phyloP scores from a whole-genome alignment of 2,888 invertebrate genomes.

The Drosophila neutralis region DNA sequence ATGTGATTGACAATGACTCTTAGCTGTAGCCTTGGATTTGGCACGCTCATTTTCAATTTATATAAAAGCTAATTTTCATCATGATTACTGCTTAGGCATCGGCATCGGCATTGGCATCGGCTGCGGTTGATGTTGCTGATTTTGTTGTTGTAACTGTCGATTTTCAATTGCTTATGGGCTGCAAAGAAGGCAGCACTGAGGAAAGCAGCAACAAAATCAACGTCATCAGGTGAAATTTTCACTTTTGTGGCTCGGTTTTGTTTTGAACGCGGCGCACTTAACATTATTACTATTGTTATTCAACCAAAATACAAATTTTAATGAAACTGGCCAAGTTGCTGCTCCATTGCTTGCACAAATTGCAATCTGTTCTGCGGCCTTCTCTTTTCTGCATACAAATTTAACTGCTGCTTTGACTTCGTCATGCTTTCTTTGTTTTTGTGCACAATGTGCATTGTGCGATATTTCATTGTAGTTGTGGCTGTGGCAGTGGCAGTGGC shows the following conservation, averaged over 20 bases:
- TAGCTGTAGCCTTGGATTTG: slow-evolving; percentile 43
- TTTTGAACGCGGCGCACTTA: slow-evolving; percentile 59
- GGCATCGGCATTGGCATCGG: slow-evolving; percentile 12
- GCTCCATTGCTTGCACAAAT: slow-evolving; percentile 82
- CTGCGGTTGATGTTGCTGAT: slow-evolving; percentile 30
- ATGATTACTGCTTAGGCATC: slow-evolving; percentile 32
- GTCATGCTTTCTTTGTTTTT: slow-evolving; percentile 78
- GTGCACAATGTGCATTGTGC: slow-evolving; percentile 70
- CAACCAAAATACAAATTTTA: slow-evolving; percentile 75
- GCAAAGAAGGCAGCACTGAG: slow-evolving; percentile 22
- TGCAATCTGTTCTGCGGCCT: slow-evolving; percentile 76
- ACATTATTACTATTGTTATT: slow-evolving; percentile 77
- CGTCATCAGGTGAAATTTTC: slow-evolving; percentile 66
- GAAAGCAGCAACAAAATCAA: slow-evolving; percentile 10
- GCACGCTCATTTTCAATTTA: slow-evolving; percentile 67
- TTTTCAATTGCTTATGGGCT: slow-evolving; percentile 56
- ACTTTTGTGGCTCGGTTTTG: slow-evolving; percentile 66
- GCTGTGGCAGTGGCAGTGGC: slow-evolving; percentile 22
- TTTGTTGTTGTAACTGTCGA: slow-evolving; percentile 41
- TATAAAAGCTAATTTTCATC: slow-evolving; percentile 55
- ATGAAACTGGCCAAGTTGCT: slow-evolving; percentile 77
- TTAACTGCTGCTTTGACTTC: slow-evolving; percentile 55
- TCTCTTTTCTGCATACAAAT: slow-evolving; percentile 54
- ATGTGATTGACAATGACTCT: slow-evolving; percentile 25
- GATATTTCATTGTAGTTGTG: slow-evolving; percentile 34